phyloP scores from a whole-genome alignment of 1,140 invertebrate species.

The Eulimnadia texana region DNA sequence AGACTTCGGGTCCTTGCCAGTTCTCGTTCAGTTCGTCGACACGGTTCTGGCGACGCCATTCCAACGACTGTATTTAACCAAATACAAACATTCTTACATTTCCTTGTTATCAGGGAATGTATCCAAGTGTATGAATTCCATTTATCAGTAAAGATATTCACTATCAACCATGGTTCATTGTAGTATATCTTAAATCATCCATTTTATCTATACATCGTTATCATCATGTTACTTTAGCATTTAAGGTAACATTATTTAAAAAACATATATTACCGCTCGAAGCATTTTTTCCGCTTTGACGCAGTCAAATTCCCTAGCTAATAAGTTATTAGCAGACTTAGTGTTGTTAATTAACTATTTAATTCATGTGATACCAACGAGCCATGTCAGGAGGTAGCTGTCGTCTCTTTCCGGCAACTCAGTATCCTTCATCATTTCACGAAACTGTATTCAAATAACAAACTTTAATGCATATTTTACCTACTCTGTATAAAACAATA shows the following conservation, averaged over 20 bases:
- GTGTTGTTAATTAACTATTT: neutral
- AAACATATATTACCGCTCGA: neutral
- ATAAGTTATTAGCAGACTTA: no score
- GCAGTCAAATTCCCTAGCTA: neutral
- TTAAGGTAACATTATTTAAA: no score
- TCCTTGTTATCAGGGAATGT: neutral
- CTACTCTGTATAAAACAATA: no score
- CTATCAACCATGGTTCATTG: no score
- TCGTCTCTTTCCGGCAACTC: neutral
- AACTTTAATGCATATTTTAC: no score
- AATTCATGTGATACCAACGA: constrained; percentile 1
- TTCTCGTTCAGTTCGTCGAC: constrained; percentile 46
- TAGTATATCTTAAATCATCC: no score
- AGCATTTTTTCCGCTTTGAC: neutral
- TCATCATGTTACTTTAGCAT: no score
- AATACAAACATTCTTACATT: no score
- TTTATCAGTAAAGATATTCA: no score
- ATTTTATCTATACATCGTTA: no score
- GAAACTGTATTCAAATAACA: no score
- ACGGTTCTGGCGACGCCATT: constrained; percentile 20
- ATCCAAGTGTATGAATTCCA: neutral
- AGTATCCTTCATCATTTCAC: neutral
- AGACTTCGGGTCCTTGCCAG: constrained; percentile 53
- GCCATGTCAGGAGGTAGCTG: constrained; percentile 8
- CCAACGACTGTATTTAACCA: neutral